These are phyloP conservation scores for Sipha flava DNA, from an alignment of 1,140 invertebrate species.

Conservation along the genomic window DNA sequence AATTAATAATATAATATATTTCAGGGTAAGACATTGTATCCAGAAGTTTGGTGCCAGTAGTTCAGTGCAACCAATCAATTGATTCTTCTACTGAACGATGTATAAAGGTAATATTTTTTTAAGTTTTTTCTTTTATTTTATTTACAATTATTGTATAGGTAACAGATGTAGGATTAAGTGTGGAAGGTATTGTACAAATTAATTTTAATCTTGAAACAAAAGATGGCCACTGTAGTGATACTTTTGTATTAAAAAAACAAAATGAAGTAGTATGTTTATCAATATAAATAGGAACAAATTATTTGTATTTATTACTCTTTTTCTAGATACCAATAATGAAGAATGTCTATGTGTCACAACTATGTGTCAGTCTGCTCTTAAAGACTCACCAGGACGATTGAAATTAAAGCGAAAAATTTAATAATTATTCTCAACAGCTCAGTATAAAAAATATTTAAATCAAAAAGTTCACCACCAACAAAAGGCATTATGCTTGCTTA, in stretches of 20 bases:
- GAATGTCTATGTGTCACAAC: background rate
- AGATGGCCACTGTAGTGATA: background rate
- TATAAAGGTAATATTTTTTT: background rate
- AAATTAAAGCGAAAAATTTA: background rate
- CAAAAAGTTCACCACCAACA: background rate
- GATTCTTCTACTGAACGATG: background rate
- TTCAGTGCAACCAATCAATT: background rate
- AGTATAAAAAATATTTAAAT: background rate
- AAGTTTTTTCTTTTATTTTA: background rate
- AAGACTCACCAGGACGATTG: background rate
- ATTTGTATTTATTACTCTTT: background rate
- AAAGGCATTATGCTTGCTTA: background rate
- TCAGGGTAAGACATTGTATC: background rate
- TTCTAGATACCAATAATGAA: background rate
- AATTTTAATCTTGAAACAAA: background rate
- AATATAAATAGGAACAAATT: background rate
- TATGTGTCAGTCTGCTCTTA: background rate
- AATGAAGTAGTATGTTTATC: background rate
- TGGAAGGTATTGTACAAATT: background rate
- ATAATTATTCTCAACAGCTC: background rate
- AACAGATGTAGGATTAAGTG: background rate
- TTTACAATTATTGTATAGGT: background rate
- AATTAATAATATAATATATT: background rate
- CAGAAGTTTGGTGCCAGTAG: conserved; percentile 1
- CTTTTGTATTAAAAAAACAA: background rate